Evolutionary conservation across 23 tunicate genomes (phyloP).

Genomic region (Trididemnum clinides): DNA sequence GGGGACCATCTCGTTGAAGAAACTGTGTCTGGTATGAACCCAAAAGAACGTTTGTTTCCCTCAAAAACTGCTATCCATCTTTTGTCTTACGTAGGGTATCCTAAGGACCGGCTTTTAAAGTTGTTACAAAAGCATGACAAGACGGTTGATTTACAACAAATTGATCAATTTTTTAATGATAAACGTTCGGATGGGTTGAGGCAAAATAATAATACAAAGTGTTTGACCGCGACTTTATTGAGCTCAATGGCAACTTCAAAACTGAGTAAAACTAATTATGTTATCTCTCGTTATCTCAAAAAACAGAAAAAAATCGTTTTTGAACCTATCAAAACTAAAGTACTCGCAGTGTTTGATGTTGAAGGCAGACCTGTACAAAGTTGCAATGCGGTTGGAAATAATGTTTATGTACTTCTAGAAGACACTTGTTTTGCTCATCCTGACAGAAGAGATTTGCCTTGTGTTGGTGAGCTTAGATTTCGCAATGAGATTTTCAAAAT

Average conservation of each 20-base stretch:
- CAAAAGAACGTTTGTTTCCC: neutral
- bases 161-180: neutral
- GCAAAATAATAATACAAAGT: neutral
- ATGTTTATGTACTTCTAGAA: neutral
- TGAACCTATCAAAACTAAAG: neutral
- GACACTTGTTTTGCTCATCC: constrained; percentile 26
- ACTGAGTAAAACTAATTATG: neutral
- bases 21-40: neutral
- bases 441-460: too few relatives aligned
- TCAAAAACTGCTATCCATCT: neutral
- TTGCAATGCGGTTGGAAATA: neutral
- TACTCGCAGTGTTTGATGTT: neutral
- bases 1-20: constrained; percentile 1
- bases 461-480: neutral
- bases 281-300: neutral
- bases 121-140: neutral
- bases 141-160: neutral
- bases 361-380: neutral
- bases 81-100: constrained; percentile 6
- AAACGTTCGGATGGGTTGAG: neutral
- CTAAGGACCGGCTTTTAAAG: neutral
- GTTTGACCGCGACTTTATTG: neutral
- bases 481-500: neutral
- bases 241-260: neutral
- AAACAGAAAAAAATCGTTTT: neutral